Evolutionary conservation across 2,888 invertebrate genomes (phyloP), one percentile per base, ranked within the genome.

Genomic region (Sylvicola fuscatus): DNA sequence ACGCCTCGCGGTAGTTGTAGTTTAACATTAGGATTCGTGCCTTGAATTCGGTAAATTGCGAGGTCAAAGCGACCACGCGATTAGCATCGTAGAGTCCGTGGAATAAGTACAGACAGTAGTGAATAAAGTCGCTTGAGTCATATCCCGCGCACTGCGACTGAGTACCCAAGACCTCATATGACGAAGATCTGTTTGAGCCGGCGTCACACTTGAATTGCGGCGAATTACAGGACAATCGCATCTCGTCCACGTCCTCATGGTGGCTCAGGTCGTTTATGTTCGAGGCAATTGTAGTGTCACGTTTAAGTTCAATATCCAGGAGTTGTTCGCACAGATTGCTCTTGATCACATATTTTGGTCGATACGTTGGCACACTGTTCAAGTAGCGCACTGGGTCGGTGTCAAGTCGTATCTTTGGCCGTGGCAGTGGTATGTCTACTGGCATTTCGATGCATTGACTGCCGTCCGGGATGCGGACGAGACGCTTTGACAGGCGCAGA

Each of bases 101-200:
- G 35, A 59, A 59, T 27, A 56, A 52, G 35, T 56, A 58, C 31
- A 59, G 50, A 42, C 59, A 59, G 44, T 59, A 59, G 42, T 59
- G 59, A 37, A 59, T 56, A 39, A 53, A 58, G 38, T 58, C 52
- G 2, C 55, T 42, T 13, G 36, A 33, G 13, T 37, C 27, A 3
- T 14, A n/a, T n/a, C 15, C 30, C 5, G 21, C 4, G 21, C 21
- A 4, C 8, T 21, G 21, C 8, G 21, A 6, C 4, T 21, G 21
- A 21, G 21, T 21, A 8, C 21, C 21, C 21, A 21, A 21, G 8
- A 21, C 8, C 21, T 21, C 21, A 21, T 21, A 21, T 8, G 21
- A 21, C 5, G 21, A 21, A 8, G 21, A 21, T 4, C 21, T 4
- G 8, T 21, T 21, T 4, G 21, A 21, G 8, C 5, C 21, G 8